Evolutionary conservation across 2,888 invertebrate genomes (phyloP).

Genomic region (Acleris literana): DNA sequence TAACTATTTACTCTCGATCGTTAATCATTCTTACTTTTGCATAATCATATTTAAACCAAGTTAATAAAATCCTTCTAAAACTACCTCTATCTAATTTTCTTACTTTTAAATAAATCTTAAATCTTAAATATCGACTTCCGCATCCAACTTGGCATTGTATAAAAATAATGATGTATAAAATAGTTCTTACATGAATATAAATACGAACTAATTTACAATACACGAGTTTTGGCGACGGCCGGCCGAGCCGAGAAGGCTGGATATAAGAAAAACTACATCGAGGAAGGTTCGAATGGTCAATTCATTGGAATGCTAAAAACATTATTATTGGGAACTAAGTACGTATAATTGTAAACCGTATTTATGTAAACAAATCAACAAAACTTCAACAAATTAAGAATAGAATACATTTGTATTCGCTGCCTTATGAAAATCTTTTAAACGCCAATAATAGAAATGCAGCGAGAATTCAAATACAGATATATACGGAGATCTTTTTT

Average conservation of each 20-base stretch:
- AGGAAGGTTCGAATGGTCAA: slow-evolving; percentile 18
- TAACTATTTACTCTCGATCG: no score
- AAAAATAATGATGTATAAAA: slow-evolving; percentile 40
- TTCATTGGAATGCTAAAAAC: no score
- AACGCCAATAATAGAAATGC: no score
- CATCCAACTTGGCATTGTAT: slow-evolving; percentile 26
- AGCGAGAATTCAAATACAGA: no score
- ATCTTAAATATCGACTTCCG: slow-evolving; percentile 15
- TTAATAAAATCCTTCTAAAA: neutral
- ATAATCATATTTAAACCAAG: neutral
- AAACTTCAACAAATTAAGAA: no score
- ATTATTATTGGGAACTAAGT: no score
- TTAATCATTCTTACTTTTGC: neutral
- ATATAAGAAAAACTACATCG: slow-evolving; percentile 29
- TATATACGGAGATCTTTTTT: no score
- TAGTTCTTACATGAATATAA: slow-evolving; percentile 32
- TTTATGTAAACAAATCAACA: no score
- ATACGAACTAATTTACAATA: slow-evolving; percentile 17
- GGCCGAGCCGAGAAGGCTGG: slow-evolving; percentile 26
- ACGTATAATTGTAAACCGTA: no score
- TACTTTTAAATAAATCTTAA: slow-evolving; percentile 22
- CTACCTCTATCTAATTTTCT: neutral
- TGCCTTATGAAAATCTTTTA: no score
- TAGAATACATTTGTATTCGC: no score
- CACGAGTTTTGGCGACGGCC: slow-evolving; percentile 21